Evolutionary conservation across 2,113 vertebrate species (phyloP), one percentile per base, ranked within the genome.

Genomic region (Larimichthys crocea): DNA sequence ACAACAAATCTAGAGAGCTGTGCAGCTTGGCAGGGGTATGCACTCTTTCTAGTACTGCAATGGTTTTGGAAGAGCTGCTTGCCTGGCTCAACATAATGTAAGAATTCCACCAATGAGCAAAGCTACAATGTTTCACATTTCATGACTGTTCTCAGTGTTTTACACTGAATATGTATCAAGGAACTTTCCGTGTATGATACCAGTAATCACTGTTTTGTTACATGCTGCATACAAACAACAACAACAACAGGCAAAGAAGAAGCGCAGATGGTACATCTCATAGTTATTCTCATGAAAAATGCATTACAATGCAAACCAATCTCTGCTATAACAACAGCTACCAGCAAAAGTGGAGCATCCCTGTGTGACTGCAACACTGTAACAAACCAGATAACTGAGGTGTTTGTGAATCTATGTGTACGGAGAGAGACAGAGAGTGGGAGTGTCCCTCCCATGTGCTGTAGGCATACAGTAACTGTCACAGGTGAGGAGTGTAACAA

Each of bases 401-500:
- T 46, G 24, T 64, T 9, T 81, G 17, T 56, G 24, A 40, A 6
- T 60, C 42, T 44, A 5, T 40, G 10, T 22, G 20, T 56, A 14
- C 19, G 14, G 29, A 11, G 6, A 40, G 22, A 1, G 3, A 12
- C 31, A 64, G 7, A 12, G 42, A 64, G 8, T 9, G 35, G 6
- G 42, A 55, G 48, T 20, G 24, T 79, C 69, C 59, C 24, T 75
- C 35, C 59, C 22, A 60, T 52, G n/a, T 55, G 69, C 81, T 83
- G 67, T 22, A 78, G 73, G 74, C 57, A 22, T 50, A 24, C 24
- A 24, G 24, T 24, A 49, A 80, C 67, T 83, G 82, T 83, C 80
- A 85, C 80, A 85, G 83, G 76, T 90, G 76, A 89, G 74, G 48
- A 81, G 67, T 82, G 86, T 74, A 57, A 87, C 72, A 71, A 79